Conservation (phyloP, 92 coral and sea anemone genomes). For the Actinostola sp. region DNA sequence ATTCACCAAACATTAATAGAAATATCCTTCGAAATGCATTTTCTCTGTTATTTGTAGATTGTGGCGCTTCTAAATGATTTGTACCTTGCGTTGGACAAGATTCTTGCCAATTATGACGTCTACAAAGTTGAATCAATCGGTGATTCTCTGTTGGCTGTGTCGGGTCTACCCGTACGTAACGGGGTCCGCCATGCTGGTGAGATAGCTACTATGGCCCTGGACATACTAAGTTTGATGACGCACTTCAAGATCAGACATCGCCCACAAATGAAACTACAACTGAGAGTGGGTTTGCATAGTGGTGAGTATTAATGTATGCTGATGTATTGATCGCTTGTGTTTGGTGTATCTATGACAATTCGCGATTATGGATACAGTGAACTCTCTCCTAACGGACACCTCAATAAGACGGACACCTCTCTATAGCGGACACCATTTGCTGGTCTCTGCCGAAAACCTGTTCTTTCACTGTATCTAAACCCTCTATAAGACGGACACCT, state of each 20-base stretch:
- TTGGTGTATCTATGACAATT: background rate
- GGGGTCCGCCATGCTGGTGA: slow-evolving; percentile 93
- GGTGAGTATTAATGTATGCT: slow-evolving; percentile 47
- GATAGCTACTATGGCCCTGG: slow-evolving; percentile 94
- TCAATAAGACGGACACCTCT: no score
- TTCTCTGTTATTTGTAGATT: slow-evolving; percentile 57
- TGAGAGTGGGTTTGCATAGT: slow-evolving; percentile 93
- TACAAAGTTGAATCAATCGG: slow-evolving; percentile 98
- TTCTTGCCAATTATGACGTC: slow-evolving; percentile 82
- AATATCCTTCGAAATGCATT: background rate
- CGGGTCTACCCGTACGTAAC: slow-evolving; percentile 88
- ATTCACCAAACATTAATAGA: background rate
- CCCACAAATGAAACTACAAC: slow-evolving; percentile 90
- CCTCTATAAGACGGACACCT: no score
- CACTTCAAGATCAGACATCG: slow-evolving; percentile 90
- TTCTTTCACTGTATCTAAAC: no score
- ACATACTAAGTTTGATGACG: slow-evolving; percentile 80
- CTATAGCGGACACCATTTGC: no score
- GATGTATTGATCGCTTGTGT: background rate
- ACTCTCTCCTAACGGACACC: no score
- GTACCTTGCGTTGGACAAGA: slow-evolving; percentile 88
- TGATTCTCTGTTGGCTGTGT: slow-evolving; percentile 86
- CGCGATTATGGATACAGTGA: background rate
- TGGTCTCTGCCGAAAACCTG: no score
- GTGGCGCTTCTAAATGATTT: slow-evolving; percentile 84